Evolutionary conservation across 2,113 vertebrate genomes (phyloP).

Genomic region (Chaenocephalus aceratus): DNA sequence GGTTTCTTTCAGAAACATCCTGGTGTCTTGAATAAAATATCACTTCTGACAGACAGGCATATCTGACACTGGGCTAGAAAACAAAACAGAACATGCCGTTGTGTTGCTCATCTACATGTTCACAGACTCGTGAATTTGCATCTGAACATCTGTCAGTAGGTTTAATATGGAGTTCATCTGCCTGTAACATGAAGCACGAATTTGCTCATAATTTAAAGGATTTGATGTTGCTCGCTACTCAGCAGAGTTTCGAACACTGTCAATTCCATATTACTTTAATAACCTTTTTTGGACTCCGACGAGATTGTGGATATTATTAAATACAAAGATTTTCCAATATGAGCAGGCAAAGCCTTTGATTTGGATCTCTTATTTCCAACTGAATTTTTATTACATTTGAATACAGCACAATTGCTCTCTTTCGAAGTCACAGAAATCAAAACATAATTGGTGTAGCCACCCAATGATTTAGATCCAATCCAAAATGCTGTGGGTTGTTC

Average conservation of each 20-base stretch:
- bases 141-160: conserved; percentile 59
- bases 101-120: conserved; percentile 61
- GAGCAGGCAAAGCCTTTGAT: too few relatives aligned
- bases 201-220: background rate
- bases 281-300: too few relatives aligned
- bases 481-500: too few relatives aligned
- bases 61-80: background rate
- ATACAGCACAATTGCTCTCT: too few relatives aligned
- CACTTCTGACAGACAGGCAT: conserved; percentile 12
- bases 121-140: conserved; percentile 50
- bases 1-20: background rate
- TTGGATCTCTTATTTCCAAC: too few relatives aligned
- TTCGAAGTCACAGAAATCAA: too few relatives aligned
- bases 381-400: too few relatives aligned
- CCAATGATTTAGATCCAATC: too few relatives aligned
- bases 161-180: conserved; percentile 46
- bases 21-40: conserved; percentile 1
- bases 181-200: background rate
- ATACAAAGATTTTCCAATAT: too few relatives aligned
- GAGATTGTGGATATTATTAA: too few relatives aligned
- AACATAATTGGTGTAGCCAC: too few relatives aligned
- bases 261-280: too few relatives aligned
- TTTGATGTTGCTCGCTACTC: background rate
- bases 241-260: background rate
- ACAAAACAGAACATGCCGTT: conserved; percentile 7